Base-by-base conservation (phyloP, 2,113 vertebrate genomes). In the Sisor rabdophorus region DNA sequence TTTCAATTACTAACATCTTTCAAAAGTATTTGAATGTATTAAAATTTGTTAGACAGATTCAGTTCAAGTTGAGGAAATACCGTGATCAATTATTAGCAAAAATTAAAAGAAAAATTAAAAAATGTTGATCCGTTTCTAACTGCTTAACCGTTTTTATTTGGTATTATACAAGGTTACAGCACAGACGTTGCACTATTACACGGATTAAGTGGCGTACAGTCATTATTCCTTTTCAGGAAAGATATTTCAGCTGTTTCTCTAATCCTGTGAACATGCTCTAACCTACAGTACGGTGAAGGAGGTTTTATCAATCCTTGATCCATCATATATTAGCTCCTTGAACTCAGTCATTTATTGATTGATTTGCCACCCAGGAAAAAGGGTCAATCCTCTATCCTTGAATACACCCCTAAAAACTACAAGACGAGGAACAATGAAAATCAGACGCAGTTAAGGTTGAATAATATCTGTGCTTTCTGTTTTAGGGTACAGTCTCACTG, bases 1-100 rank as follows among this genome's bases (percentile, higher is more conserved):
- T 64, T 63, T 32, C 77, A 87, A 83, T 85, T 89, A 79, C 83
- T 83, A 77, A 81, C 81, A 82, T 84, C 77, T 84, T 85, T 79
- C 84, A 80, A 85, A 60, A 84, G 82, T 75, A 80, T 85, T 85
- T 82, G 80, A 87, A 82, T 83, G 65, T 64, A 85, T 85, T 87
- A 75, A 76, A 67, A 83, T 84, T 83, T 81, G 77, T 79, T 73
- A 84, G 82, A 83, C 84, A 87, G 85, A 88, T 87, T 87, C 82
- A 86, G 73, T 22, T 55, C 72, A 85, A 87, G 77, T 79, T 83
- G 87, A 86, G 82, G 65, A 71, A 60, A 65, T 72, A 55, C 70
- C n/a, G 48, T 65, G 79, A 65, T 78, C 78, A 79, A 84, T 83
- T 56, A 77, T 68, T 81, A 15, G n/a, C 17, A 69, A 19, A 50